phyloP scores from a whole-genome alignment of 2,888 invertebrate species.

The Zeuzera pyrina region DNA sequence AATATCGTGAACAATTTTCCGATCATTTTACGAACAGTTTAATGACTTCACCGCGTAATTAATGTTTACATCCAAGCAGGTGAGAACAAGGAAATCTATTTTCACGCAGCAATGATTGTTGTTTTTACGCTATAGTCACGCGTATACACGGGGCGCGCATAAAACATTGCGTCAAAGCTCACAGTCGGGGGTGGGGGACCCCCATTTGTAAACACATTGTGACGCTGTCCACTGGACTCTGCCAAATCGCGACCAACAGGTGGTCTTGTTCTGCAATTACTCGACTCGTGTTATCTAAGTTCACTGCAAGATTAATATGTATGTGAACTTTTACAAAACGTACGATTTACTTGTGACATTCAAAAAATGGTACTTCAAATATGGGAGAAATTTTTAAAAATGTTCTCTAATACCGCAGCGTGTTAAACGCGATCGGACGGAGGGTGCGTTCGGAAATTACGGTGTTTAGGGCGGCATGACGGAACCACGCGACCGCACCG shows the following conservation, averaged over 20 bases:
- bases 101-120: constrained; percentile 46
- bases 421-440: constrained; percentile 20
- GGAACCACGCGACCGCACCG: constrained; percentile 51
- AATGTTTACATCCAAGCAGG: constrained; percentile 38
- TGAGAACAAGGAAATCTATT: constrained; percentile 63
- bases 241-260: constrained; percentile 62
- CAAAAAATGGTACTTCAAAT: no score
- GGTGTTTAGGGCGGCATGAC: constrained; percentile 38
- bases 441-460: constrained; percentile 38
- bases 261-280: no score
- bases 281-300: no score
- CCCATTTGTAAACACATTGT: constrained; percentile 68
- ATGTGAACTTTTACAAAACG: no score
- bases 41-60: constrained; percentile 33
- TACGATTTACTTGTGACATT: no score
- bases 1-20: no score
- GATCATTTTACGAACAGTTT: no score
- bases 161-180: constrained; percentile 60
- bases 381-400: no score
- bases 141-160: constrained; percentile 47
- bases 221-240: constrained; percentile 54
- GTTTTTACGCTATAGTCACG: constrained; percentile 67
- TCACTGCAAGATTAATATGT: no score
- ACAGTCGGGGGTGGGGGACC: constrained; percentile 40
- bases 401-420: constrained; percentile 15